phyloP scores from a whole-genome alignment of 2,797 vertebrate genomes.

The Argya squamiceps region DNA sequence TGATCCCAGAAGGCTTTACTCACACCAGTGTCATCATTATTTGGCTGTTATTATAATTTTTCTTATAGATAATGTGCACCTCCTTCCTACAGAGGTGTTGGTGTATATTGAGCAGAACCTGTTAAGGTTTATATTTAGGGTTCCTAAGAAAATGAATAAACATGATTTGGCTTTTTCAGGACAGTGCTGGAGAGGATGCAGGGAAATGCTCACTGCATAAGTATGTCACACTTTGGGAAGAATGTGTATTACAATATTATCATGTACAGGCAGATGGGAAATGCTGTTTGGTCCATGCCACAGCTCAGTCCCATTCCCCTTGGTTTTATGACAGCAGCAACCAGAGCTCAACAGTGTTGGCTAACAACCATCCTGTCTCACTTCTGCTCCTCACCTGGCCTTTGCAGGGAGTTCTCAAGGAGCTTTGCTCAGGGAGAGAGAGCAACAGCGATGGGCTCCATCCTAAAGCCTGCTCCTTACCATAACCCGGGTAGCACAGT shows the following conservation, averaged over 20 bases:
- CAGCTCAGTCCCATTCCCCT: neutral
- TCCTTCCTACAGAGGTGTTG: neutral
- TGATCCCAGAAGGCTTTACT: neutral
- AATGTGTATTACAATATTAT: neutral
- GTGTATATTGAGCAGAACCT: neutral
- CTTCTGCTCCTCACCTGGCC: neutral
- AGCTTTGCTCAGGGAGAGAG: neutral
- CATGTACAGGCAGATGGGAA: neutral
- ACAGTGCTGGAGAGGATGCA: neutral
- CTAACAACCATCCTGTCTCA: neutral
- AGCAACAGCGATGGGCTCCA: neutral
- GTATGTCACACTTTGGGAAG: neutral
- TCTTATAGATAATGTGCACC: neutral
- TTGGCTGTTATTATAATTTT: neutral
- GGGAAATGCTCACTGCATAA: neutral
- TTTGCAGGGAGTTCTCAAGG: fast-evolving
- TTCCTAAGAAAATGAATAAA: neutral
- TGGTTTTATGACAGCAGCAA: fast-evolving
- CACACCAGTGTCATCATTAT: neutral
- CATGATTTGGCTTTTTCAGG: neutral
- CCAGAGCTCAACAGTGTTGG: neutral
- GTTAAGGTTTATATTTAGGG: neutral
- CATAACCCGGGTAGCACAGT: fast-evolving
- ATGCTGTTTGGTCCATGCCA: neutral
- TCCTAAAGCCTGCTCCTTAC: neutral